Percentiles rank a stretch among this genome's conserved stretches.
Evolutionary conservation across 1,140 invertebrate genomes (phyloP).

Genomic region (Drosophila nasuta): DNA sequence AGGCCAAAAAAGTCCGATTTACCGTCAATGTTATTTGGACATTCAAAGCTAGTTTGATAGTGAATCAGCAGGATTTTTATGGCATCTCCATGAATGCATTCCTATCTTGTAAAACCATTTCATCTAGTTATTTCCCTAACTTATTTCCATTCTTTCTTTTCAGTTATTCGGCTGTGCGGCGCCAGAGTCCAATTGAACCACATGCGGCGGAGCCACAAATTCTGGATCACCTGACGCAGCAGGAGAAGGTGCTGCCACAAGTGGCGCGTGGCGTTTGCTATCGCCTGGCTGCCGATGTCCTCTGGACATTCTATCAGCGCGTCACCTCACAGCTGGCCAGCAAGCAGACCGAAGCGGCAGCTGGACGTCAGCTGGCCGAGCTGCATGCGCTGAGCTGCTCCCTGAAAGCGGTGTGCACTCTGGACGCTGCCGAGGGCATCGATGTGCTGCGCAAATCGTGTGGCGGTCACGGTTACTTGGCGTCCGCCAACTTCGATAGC

Average conservation of each 20-base stretch:
- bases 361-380: conserved; percentile 91
- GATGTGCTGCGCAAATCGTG: conserved; percentile 93
- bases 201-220: conserved; percentile 93
- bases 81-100: too few species aligned
- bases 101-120: too few species aligned
- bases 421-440: conserved; percentile 89
- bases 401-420: conserved; percentile 93
- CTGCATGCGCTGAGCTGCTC: conserved; percentile 96
- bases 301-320: conserved; percentile 93
- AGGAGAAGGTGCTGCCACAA: conserved; percentile 94
- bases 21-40: too few species aligned
- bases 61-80: too few species aligned
- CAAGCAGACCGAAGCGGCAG: conserved; percentile 76
- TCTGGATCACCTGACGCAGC: conserved; percentile 96
- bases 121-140: too few species aligned
- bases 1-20: too few species aligned
- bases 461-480: conserved; percentile 97
- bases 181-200: conserved; percentile 93
- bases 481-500: conserved; percentile 92
- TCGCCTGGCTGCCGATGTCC: conserved; percentile 89
- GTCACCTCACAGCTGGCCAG: conserved; percentile 90
- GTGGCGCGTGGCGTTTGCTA: conserved; percentile 92
- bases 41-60: too few species aligned
- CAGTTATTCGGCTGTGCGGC: conserved; percentile 94
- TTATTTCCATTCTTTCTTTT: background rate